Evolutionary conservation across 2,888 invertebrate species (phyloP), one percentile per base, ranked within the genome.

Genomic region (Podotricha telesiphe): DNA sequence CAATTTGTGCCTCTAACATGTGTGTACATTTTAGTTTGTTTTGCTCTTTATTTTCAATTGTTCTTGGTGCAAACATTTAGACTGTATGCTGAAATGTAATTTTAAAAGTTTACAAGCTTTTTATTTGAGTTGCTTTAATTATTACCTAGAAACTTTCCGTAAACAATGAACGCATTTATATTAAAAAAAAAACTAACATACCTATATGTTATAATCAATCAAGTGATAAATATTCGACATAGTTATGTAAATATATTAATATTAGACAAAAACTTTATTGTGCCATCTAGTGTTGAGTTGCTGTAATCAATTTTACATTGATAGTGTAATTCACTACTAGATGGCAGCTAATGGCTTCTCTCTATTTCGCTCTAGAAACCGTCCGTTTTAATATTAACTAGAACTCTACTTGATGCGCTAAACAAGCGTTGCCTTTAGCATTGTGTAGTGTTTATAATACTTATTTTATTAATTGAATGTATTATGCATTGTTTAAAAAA

Each of bases 271-370:
- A 15, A 37, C 0, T 63, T 51, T 4, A 8, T 28, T 42, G 51
- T 78, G 83, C 83, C 84, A 80, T 82, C 83, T 83, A 79, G 80
- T 78, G 80, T 79, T 77, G 74, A 80, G 75, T 82, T 80, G 83
- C 76, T 68, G 73, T 65, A 79, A 77, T 79, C 79, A 76, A 77
- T 73, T 71, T 63, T 55, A 17, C 58, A 67, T 77, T 73, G 71
- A 77, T 78, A 76, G 37, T 61, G 61, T 62, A 50, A 53, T 47
- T 66, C 10, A 61, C 59, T 73, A 73, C 75, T 78, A 84, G 83
- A 82, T 78, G 84, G 82, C 83, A 62, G 20, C 28, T n/a, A 34
- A 34, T n/a, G 8, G 13, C 15, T 34, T 55, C 20, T 13, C 20
- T 22, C 22, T 4, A 20, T n/a, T 10, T 37, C 10, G 7, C 37